Evolutionary conservation across 2,113 vertebrate species (phyloP), one percentile per base, ranked within the genome.

Genomic region (Callocephalon fimbriatum): DNA sequence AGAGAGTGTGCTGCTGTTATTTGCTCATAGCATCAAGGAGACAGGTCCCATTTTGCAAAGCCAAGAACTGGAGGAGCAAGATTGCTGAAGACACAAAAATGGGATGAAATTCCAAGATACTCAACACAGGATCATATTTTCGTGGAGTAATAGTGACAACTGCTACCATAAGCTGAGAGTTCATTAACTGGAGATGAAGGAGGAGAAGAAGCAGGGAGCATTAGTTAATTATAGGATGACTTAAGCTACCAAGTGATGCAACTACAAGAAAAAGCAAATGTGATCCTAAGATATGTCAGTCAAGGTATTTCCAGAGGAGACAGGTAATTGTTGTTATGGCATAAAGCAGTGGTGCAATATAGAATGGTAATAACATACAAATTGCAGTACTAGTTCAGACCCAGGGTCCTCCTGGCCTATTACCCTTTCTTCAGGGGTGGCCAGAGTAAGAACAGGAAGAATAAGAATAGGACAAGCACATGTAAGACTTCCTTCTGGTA

Each of bases 371-470:
- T 31, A 74, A 67, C 18, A 51, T 11, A 31, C 15, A 88, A 81
- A 75, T 10, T 35, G 7, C 29, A 5, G 0, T 32, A 45, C 15
- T 71, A 44, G 9, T 50, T 78, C 68, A 84, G 65, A 79, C 9
- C 32, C 48, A 86, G 63, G 27, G 31, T 78, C 65, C 65, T 71
- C 44, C 42, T 51, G 54, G 38, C 12, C 80, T 35, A 61, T 54
- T 78, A 54, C 21, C 23, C 62, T 50, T 58, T 86, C 42, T 93
- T 84, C 93, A 91, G 3, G 32, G 1, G 53, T 56, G 56, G n/a
- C 37, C 70, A 94, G 37, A 51, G 42, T 27, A 78, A 84, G 94
- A 97, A 95, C 84, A 91, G 94, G 95, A 96, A 97, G 91, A 96
- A 89, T 95, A 94, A 96, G 83, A 92, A 92, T 71, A 97, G 65